Evolutionary conservation across 2,888 invertebrate species (phyloP), one percentile per base, ranked within the genome.

Genomic region (Synergus gifuensis): DNA sequence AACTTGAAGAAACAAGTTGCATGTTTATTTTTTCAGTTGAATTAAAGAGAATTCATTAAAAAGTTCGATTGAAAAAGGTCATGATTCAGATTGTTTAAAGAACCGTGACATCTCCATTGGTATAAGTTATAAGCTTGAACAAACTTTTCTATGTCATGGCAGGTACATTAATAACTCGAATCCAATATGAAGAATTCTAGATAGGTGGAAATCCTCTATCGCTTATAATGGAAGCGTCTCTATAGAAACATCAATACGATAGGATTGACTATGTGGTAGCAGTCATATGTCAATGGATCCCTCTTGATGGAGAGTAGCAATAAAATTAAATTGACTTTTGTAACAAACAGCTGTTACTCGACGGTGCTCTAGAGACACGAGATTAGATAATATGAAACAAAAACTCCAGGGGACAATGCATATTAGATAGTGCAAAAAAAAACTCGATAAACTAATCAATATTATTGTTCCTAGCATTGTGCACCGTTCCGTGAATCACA

Each of bases 251-350:
- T 60, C 58, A 60, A 11, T 60, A 60, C 11, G 58, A 60, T 22
- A 60, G 18, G 58, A 60, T 60, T 18, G n/a, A 11, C 3, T 18
- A 18, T 60, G 22, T 58, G 16, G 18, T 58, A n/a, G 18, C 9
- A 8, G 11, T 22, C 58, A 60, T 60, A 11, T 18, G 58, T 60
- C 58, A 60, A 18, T 60, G 58, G 18, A 9, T 11, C 66, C 22
- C 49, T 16, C 14, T 12, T 4, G 77, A 66, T 42, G 2, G 14
- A 14, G n/a, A 69, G 40, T 18, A 14, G 4, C 36, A 76, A 76
- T 76, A 63, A 76, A 64, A 76, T 63, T 28, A 54, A 76, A 76
- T 76, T 76, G 76, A 76, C n/a, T 9, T 40, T 40, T 36, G n/a
- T 60, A 40, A 22, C 28, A 16, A 76, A 76, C 76, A 76, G 76